phyloP scores from a whole-genome alignment of 2,113 vertebrate genomes.

The Desmodus rotundus region DNA sequence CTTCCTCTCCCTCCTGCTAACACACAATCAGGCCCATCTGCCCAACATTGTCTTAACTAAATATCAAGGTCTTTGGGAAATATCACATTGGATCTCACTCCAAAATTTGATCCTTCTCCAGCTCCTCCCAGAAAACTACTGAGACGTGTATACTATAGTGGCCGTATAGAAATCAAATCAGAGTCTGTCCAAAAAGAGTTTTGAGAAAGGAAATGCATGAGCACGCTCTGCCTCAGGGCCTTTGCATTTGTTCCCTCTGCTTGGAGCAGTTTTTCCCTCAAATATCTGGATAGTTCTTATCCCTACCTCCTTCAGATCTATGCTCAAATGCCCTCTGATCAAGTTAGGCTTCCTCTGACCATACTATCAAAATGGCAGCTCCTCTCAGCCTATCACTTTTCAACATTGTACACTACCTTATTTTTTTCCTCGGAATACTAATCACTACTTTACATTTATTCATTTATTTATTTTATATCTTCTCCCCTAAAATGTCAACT shows the following conservation, averaged over 20 bases:
- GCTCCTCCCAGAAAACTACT: background rate
- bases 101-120: background rate
- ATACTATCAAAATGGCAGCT: background rate
- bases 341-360: background rate
- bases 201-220: background rate
- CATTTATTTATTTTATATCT: background rate
- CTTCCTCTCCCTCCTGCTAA: constrained; percentile 1
- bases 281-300: background rate
- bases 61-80: constrained; percentile 13
- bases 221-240: background rate
- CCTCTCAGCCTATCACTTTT: background rate
- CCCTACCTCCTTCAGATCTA: background rate
- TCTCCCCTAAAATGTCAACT: background rate
- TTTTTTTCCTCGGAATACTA: constrained; percentile 1
- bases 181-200: background rate
- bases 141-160: background rate
- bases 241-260: background rate
- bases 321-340: background rate
- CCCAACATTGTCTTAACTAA: background rate
- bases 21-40: background rate
- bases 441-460: background rate
- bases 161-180: background rate
- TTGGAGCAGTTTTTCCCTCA: background rate
- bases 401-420: background rate
- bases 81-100: background rate